Evolutionary conservation across 2,113 vertebrate genomes (phyloP).

Genomic region (Hemiprocne comata): DNA sequence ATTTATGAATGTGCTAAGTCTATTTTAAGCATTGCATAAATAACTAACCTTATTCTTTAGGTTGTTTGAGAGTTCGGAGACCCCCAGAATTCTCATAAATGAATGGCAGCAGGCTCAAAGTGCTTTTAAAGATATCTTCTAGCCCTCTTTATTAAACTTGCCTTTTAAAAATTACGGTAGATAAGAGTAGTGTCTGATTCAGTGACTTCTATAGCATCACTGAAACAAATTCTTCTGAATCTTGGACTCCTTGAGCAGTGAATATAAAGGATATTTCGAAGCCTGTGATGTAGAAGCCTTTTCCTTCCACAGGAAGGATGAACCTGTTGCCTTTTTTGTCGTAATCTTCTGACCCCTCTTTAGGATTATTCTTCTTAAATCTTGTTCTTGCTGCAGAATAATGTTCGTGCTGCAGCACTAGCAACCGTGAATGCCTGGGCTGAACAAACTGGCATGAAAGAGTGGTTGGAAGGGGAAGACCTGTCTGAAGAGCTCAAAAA

Average conservation of each 20-base stretch:
- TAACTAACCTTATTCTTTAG: not conserved
- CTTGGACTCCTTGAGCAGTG: not conserved
- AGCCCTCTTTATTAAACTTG: not conserved
- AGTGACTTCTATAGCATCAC: not conserved
- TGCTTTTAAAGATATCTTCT: not conserved
- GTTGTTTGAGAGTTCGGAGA: not conserved
- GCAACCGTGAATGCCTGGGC: constrained; percentile 92
- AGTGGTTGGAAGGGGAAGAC: constrained; percentile 97
- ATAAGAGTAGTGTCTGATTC: not conserved
- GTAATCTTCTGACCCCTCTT: not conserved
- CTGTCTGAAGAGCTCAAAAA: constrained; percentile 95
- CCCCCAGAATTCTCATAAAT: not conserved
- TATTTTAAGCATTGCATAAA: not conserved
- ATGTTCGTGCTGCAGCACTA: constrained; percentile 88
- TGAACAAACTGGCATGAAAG: constrained; percentile 97
- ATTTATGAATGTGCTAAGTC: not conserved
- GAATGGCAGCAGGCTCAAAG: not conserved
- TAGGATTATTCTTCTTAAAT: constrained; percentile 5
- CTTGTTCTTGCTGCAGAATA: constrained; percentile 75
- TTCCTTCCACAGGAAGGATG: not conserved
- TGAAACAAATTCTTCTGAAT: not conserved
- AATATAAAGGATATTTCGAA: not conserved
- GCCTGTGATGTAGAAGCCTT: not conserved
- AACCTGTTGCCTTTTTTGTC: not conserved
- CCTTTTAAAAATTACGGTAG: not conserved